Percentiles rank a stretch among this genome's conserved stretches.
Conservation (phyloP, 2,888 invertebrate genomes). For the Synanthedon formicaeformis region DNA sequence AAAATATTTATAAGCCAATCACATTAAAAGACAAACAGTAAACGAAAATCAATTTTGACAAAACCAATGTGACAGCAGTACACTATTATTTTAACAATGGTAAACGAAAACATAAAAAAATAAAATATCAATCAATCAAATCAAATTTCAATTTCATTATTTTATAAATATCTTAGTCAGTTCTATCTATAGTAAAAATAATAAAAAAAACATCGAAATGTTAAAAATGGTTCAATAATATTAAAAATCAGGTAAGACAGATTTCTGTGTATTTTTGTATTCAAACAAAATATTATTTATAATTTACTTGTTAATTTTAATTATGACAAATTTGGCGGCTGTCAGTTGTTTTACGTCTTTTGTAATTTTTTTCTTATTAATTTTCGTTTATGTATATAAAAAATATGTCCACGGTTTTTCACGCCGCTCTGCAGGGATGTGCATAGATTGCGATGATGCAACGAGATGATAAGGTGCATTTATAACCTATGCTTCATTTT, state of each 20-base stretch:
- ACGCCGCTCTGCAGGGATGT: slow-evolving; percentile 54
- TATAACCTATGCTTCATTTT: slow-evolving; percentile 10
- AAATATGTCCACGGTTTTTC: slow-evolving; percentile 32
- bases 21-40: too few species aligned
- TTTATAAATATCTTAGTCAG: too few species aligned
- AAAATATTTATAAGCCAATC: too few species aligned
- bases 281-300: neutral
- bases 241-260: slow-evolving; percentile 41
- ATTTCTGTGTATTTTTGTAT: neutral
- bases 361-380: slow-evolving; percentile 22
- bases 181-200: too few species aligned
- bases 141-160: too few species aligned
- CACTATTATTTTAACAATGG: too few species aligned
- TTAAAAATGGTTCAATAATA: neutral
- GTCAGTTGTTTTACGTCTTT: slow-evolving; percentile 68
- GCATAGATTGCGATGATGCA: slow-evolving; percentile 57
- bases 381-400: slow-evolving; percentile 20
- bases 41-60: too few species aligned
- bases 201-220: neutral
- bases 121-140: too few species aligned
- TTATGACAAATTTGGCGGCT: slow-evolving; percentile 37
- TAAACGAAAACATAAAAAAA: too few species aligned
- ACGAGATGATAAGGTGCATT: slow-evolving; percentile 66
- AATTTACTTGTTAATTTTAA: neutral
- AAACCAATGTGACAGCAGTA: too few species aligned